phyloP scores from a whole-genome alignment of 1,140 invertebrate genomes.

The Pygmarrhopalites habei region DNA sequence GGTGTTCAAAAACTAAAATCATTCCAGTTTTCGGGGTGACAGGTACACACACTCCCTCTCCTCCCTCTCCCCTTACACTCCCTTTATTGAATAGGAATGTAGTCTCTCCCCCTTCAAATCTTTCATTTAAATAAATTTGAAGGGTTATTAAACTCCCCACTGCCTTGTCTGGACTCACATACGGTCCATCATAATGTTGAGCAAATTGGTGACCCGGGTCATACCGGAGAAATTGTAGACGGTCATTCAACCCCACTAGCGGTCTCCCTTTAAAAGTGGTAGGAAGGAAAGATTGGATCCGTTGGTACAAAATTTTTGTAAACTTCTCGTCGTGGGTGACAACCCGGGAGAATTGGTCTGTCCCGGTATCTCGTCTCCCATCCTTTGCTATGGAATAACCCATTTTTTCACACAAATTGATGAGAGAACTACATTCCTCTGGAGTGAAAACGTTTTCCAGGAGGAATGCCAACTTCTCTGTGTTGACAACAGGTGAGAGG shows the following conservation, averaged over 20 bases:
- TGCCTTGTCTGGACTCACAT: background rate
- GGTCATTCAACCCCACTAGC: slow-evolving; percentile 20
- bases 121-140: slow-evolving; percentile 31
- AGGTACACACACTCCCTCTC: background rate
- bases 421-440: slow-evolving; percentile 18
- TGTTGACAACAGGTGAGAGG: background rate
- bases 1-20: slow-evolving; percentile 17
- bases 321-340: slow-evolving; percentile 29
- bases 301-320: slow-evolving; percentile 2
- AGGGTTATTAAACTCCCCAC: slow-evolving; percentile 16
- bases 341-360: slow-evolving; percentile 4
- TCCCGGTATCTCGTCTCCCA: background rate
- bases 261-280: background rate
- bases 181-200: slow-evolving; percentile 11
- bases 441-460: slow-evolving; percentile 24
- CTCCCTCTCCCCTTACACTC: too few species aligned
- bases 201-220: slow-evolving; percentile 12
- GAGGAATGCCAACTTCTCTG: slow-evolving; percentile 17
- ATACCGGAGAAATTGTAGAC: slow-evolving; percentile 27
- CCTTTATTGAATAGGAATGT: slow-evolving; percentile 12
- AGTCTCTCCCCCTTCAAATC: slow-evolving; percentile 26
- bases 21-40: slow-evolving; percentile 10
- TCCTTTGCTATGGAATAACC: slow-evolving; percentile 11
- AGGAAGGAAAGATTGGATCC: slow-evolving; percentile 18
- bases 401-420: slow-evolving; percentile 7